Conservation (phyloP, 2,888 invertebrate species). For the Epicampocera succincta region DNA sequence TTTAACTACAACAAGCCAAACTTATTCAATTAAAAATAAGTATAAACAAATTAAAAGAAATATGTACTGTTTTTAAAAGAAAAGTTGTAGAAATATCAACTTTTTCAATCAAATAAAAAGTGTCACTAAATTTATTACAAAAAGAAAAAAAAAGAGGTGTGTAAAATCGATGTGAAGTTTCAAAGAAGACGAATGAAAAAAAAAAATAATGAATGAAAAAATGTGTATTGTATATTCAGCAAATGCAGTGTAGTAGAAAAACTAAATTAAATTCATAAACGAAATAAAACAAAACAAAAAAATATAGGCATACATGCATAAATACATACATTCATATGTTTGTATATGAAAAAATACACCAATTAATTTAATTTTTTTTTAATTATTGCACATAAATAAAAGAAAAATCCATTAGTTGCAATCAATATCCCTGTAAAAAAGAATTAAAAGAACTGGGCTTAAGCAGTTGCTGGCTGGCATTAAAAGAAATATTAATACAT, state of each 20-base stretch:
- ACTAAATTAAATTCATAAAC: constrained; percentile 5
- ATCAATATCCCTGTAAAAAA: no score
- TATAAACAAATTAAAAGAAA: constrained; percentile 31
- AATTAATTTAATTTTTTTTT: no score
- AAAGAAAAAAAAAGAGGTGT: constrained; percentile 55
- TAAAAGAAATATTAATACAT: no score
- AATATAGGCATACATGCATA: no score
- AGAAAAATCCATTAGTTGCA: no score
- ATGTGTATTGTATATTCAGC: constrained; percentile 46
- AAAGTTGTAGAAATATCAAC: not conserved
- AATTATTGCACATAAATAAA: no score
- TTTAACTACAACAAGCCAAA: constrained; percentile 30
- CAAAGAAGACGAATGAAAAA: constrained; percentile 32
- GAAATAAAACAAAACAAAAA: constrained; percentile 23
- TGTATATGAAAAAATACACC: no score
- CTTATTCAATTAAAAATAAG: constrained; percentile 43
- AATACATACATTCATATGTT: not conserved
- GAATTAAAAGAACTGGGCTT: no score
- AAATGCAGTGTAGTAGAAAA: constrained; percentile 30
- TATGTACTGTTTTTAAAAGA: not conserved
- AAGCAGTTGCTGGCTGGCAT: no score
- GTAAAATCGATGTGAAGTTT: constrained; percentile 64
- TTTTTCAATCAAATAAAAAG: not conserved
- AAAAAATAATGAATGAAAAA: constrained; percentile 57
- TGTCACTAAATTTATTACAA: constrained; percentile 16